Conservation (phyloP, 2,888 invertebrate genomes). For the Eustalomyia histrio region DNA sequence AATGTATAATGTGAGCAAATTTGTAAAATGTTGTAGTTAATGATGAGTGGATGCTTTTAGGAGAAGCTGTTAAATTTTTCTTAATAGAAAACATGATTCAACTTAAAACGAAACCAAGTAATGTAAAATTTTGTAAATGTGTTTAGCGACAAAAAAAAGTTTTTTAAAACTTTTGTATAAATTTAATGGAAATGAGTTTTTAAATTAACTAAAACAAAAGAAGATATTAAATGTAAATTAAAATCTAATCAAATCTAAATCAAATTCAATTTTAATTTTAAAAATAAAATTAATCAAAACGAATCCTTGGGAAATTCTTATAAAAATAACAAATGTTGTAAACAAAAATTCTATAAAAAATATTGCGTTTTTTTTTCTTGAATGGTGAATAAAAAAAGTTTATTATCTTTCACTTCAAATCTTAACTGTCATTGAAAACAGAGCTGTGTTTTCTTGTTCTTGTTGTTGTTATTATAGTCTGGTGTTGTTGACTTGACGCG, state of each 20-base stretch:
- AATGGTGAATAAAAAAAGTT: constrained; percentile 1
- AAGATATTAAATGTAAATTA: constrained; percentile 20
- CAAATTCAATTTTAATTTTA: not conserved
- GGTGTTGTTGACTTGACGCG: constrained; percentile 11
- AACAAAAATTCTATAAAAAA: not conserved
- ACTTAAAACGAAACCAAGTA: constrained; percentile 23
- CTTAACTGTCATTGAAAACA: not conserved
- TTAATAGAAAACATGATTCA: constrained; percentile 34
- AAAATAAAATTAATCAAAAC: constrained; percentile 1
- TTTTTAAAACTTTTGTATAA: constrained; percentile 8
- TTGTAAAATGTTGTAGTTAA: not conserved
- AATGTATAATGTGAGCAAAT: not conserved
- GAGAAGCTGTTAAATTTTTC: not conserved
- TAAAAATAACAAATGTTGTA: not conserved
- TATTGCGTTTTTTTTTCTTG: not conserved
- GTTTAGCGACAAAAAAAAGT: not conserved
- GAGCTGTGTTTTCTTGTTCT: not conserved
- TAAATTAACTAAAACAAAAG: not conserved
- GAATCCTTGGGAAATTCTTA: not conserved
- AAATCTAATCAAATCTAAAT: constrained; percentile 9
- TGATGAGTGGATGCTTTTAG: not conserved
- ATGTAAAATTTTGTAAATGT: not conserved
- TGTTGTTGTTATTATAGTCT: not conserved
- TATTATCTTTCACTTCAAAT: not conserved
- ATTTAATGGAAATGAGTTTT: not conserved